Evolutionary conservation across 1,140 invertebrate species (phyloP).

Genomic region (Atta cephalotes): DNA sequence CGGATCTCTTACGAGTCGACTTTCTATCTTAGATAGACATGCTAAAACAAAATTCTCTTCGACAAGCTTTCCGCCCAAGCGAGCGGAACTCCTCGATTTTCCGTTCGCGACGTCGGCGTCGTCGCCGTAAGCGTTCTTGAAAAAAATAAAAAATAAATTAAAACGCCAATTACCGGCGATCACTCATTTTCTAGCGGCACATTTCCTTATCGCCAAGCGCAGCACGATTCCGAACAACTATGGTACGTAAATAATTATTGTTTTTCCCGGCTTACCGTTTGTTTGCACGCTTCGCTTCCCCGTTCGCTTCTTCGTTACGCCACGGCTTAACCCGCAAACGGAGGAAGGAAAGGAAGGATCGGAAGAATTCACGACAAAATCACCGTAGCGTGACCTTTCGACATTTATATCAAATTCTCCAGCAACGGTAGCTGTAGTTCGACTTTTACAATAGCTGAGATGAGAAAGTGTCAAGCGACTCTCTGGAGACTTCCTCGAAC

Average conservation of each 20-base stretch:
- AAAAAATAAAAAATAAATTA: background rate
- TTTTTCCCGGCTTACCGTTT: slow-evolving; percentile 62
- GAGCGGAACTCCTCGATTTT: slow-evolving; percentile 27
- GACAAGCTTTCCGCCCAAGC: slow-evolving; percentile 3
- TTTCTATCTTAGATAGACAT: slow-evolving; percentile 31
- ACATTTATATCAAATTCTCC: slow-evolving; percentile 29
- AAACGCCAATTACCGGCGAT: slow-evolving; percentile 38
- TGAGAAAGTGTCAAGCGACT: slow-evolving; percentile 22
- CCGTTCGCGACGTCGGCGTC: slow-evolving; percentile 13
- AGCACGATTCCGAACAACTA: slow-evolving; percentile 32
- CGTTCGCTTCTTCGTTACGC: slow-evolving; percentile 61
- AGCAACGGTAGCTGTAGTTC: background rate
- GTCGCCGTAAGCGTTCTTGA: slow-evolving; percentile 6
- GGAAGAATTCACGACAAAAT: slow-evolving; percentile 69
- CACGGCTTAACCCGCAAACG: slow-evolving; percentile 58
- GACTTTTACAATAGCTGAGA: background rate
- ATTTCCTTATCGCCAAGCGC: slow-evolving; percentile 56
- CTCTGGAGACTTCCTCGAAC: background rate
- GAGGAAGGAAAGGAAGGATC: slow-evolving; percentile 50
- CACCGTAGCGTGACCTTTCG: slow-evolving; percentile 70
- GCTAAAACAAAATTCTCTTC: slow-evolving; percentile 16
- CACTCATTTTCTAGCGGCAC: slow-evolving; percentile 56
- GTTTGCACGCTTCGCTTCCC: slow-evolving; percentile 65
- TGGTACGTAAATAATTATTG: slow-evolving; percentile 64
- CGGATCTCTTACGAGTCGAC: background rate